Evolutionary conservation across 2,888 invertebrate genomes (phyloP).

Genomic region (Luffia ferchaultella): DNA sequence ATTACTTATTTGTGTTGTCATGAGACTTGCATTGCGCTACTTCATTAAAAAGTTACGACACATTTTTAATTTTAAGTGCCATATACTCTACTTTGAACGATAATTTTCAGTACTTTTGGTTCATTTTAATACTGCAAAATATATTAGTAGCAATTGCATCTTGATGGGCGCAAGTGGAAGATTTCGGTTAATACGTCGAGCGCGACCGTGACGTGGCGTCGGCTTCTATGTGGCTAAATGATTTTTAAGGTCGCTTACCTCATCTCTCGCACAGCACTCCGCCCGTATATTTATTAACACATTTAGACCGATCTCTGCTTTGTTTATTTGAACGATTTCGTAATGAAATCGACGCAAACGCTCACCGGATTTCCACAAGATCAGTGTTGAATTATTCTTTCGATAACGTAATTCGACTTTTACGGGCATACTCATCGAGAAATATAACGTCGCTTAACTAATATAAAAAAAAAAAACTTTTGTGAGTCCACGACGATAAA

Average conservation of each 20-base stretch:
- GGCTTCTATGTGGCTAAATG: constrained; percentile 32
- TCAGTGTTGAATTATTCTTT: too few relatives aligned
- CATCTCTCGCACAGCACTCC: constrained; percentile 32
- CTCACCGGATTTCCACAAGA: not conserved
- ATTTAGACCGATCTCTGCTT: constrained; percentile 30
- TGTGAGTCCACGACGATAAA: not conserved
- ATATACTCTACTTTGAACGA: too few relatives aligned
- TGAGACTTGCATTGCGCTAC: too few relatives aligned
- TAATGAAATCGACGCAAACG: constrained; percentile 17
- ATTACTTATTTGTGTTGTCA: too few relatives aligned
- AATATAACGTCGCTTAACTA: not conserved
- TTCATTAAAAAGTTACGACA: too few relatives aligned
- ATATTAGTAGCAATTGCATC: not conserved
- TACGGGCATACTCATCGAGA: too few relatives aligned
- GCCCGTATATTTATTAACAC: constrained; percentile 31
- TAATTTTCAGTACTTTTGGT: too few relatives aligned
- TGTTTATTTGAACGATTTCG: constrained; percentile 33
- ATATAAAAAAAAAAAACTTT: not conserved
- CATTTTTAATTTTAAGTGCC: too few relatives aligned
- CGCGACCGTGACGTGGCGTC: not conserved
- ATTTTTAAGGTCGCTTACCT: constrained; percentile 63
- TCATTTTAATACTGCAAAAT: too few relatives aligned
- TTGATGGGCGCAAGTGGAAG: not conserved
- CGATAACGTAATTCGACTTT: too few relatives aligned
- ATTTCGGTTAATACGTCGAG: not conserved